Evolutionary conservation across 2,797 vertebrate species (phyloP).

Genomic region (Acomys russatus): DNA sequence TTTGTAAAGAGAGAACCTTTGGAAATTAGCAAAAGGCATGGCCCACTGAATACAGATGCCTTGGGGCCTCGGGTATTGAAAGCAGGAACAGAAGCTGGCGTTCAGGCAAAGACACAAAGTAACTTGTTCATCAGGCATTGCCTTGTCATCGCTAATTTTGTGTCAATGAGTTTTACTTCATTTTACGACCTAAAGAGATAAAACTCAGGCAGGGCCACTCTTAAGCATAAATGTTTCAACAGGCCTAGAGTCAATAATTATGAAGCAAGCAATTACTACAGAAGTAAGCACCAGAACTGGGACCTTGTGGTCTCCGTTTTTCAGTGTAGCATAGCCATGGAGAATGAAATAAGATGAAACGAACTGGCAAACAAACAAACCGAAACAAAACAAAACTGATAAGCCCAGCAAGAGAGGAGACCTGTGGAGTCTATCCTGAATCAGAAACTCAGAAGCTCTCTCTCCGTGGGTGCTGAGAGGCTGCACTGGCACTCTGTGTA

Average conservation of each 20-base stretch:
- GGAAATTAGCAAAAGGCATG: neutral
- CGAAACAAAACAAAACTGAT: neutral
- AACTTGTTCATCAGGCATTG: neutral
- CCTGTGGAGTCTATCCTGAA: neutral
- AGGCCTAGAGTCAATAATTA: neutral
- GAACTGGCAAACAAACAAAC: neutral
- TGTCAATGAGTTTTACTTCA: constrained; percentile 26
- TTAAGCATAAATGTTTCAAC: neutral
- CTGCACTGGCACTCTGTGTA: neutral
- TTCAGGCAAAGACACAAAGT: neutral
- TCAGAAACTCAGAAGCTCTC: constrained; percentile 3
- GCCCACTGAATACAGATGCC: neutral
- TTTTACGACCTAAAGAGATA: neutral
- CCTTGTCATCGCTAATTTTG: neutral
- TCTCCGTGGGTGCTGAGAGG: neutral
- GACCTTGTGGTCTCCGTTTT: neutral
- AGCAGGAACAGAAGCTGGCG: neutral
- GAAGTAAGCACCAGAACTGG: neutral
- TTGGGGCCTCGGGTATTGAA: neutral
- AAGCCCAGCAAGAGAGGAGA: neutral
- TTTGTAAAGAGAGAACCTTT: neutral
- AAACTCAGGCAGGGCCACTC: neutral
- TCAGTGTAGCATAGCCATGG: neutral
- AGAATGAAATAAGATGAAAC: neutral
- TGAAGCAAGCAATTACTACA: constrained; percentile 11